phyloP scores from a whole-genome alignment of 2,113 vertebrate genomes.

The Solenodon paradoxus region DNA sequence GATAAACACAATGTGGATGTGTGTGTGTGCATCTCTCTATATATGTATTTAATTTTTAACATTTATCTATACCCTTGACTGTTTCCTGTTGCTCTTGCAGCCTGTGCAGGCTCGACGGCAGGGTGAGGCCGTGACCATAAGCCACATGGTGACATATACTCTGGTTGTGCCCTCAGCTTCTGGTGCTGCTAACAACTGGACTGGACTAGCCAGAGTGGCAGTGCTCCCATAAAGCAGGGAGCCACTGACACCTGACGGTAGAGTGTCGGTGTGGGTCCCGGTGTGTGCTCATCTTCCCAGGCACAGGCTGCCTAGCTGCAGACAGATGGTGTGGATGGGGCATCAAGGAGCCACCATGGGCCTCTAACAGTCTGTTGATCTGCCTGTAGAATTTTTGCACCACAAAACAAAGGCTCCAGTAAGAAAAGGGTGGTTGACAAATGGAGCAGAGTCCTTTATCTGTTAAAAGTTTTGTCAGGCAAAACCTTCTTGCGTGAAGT shows the following conservation, averaged over 20 bases:
- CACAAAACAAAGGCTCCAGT: slow-evolving; percentile 24
- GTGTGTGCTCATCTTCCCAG: neutral
- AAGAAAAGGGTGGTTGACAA: slow-evolving; percentile 26
- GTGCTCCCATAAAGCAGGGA: neutral
- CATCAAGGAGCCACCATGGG: neutral
- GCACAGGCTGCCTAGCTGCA: neutral
- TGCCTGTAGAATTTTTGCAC: slow-evolving; percentile 37
- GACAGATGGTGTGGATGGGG: neutral
- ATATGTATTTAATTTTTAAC: too few relatives aligned
- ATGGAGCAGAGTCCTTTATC: neutral
- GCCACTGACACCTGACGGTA: neutral
- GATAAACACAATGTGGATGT: slow-evolving; percentile 84
- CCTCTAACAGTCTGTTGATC: neutral
- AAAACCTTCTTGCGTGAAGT: neutral
- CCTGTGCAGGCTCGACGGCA: slow-evolving; percentile 74
- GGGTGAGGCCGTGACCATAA: slow-evolving; percentile 78
- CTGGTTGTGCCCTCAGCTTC: slow-evolving; percentile 57
- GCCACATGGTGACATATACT: slow-evolving; percentile 68
- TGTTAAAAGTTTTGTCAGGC: too few relatives aligned
- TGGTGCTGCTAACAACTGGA: neutral
- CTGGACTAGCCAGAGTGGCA: neutral
- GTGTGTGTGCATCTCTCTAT: slow-evolving; percentile 62
- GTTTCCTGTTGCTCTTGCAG: slow-evolving; percentile 85
- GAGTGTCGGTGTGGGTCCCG: rapidly evolving
- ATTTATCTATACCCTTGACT: slow-evolving; percentile 82